Evolutionary conservation across 2,797 vertebrate genomes (phyloP).

Genomic region (Hemitrygon akajei): DNA sequence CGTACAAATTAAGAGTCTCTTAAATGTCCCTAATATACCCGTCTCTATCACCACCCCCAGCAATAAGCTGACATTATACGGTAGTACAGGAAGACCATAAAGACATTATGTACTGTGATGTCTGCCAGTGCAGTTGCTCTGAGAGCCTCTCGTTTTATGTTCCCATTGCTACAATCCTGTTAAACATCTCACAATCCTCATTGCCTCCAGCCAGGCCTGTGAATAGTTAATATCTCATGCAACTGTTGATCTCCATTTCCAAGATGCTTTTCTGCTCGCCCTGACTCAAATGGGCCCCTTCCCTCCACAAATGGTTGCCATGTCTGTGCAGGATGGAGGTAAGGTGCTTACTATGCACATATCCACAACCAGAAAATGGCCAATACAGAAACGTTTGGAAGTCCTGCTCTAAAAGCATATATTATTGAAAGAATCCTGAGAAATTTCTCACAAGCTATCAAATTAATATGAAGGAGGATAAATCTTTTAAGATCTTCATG

Average conservation of each 20-base stretch:
- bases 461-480: not conserved
- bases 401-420: not conserved
- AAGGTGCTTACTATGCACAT: not conserved
- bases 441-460: not conserved
- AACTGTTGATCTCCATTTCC: not conserved
- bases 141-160: not conserved
- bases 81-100: not conserved
- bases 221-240: not conserved
- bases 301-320: not conserved
- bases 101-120: not conserved
- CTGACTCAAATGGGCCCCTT: not conserved
- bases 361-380: not conserved
- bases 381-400: not conserved
- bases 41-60: no score
- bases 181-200: not conserved
- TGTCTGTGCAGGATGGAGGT: not conserved
- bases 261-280: not conserved
- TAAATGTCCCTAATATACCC: no score
- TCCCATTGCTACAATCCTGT: not conserved
- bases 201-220: not conserved
- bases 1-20: no score
- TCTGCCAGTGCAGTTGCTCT: not conserved
- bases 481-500: not conserved
- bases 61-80: no score
- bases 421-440: not conserved